Evolutionary conservation across 2,113 vertebrate species (phyloP).

Genomic region (Bubo blakistoni): DNA sequence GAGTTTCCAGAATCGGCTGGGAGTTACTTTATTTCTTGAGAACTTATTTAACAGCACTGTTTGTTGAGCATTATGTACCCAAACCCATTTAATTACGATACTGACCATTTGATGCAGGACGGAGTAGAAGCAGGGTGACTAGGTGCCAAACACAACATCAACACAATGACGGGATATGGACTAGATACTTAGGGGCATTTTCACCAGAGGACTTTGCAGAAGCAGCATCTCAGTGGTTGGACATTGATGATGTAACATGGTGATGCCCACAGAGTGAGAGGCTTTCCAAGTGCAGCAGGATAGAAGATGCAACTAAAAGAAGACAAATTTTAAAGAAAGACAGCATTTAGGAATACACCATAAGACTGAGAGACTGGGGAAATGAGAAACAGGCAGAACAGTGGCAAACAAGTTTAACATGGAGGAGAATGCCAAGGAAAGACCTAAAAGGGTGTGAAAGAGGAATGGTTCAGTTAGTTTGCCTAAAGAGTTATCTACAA

Average conservation of each 20-base stretch:
- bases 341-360: neutral
- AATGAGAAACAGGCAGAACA: neutral
- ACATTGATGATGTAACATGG: neutral
- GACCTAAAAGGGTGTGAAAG: neutral
- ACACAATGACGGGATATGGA: neutral
- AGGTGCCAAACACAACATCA: neutral
- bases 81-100: neutral
- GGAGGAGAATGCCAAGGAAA: neutral
- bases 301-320: neutral
- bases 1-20: neutral
- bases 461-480: neutral
- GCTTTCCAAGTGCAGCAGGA: neutral
- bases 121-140: neutral
- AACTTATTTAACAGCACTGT: neutral
- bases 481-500: neutral
- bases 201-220: neutral
- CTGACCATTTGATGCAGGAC: neutral
- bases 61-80: neutral
- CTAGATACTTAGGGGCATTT: neutral
- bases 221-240: neutral
- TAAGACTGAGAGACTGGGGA: neutral
- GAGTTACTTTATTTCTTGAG: neutral
- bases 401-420: neutral
- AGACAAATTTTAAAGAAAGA: neutral
- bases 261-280: neutral